Percentiles rank a stretch among this genome's conserved stretches.
Conservation (phyloP, 2,888 invertebrate species). For the Phengaris alcon region DNA sequence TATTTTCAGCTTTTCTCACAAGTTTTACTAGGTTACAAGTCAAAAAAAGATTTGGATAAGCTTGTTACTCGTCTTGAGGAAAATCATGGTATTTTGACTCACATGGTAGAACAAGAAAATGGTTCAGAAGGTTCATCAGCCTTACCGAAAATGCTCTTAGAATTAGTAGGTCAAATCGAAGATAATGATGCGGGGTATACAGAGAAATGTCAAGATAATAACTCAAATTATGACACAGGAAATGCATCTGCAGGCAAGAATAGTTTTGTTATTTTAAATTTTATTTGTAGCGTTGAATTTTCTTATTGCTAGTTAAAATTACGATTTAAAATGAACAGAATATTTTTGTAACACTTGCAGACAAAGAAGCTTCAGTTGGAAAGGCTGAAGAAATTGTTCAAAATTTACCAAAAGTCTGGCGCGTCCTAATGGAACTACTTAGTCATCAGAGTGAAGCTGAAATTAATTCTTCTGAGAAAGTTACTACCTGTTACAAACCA, state of each 20-base stretch:
- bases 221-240: slow-evolving; percentile 33
- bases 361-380: slow-evolving; percentile 45
- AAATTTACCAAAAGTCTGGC: slow-evolving; percentile 91
- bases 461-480: slow-evolving; percentile 56
- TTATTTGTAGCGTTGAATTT: background rate
- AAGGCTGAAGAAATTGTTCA: slow-evolving; percentile 85
- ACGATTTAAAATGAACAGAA: background rate
- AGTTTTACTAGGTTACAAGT: slow-evolving; percentile 86
- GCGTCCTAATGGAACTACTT: slow-evolving; percentile 87
- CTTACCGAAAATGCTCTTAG: slow-evolving; percentile 86
- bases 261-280: too few species aligned
- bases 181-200: slow-evolving; percentile 51
- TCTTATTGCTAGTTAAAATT: background rate
- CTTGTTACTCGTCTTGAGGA: slow-evolving; percentile 87
- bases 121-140: slow-evolving; percentile 85
- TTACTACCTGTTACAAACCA: slow-evolving; percentile 87
- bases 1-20: slow-evolving; percentile 89
- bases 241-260: background rate
- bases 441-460: slow-evolving; percentile 85
- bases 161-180: slow-evolving; percentile 85
- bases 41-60: slow-evolving; percentile 87
- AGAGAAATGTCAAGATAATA: slow-evolving; percentile 30
- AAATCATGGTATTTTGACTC: slow-evolving; percentile 88
- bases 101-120: slow-evolving; percentile 87
- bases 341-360: background rate